Conservation (phyloP, 1,140 invertebrate species). For the Pogonognathellus flavescens region DNA sequence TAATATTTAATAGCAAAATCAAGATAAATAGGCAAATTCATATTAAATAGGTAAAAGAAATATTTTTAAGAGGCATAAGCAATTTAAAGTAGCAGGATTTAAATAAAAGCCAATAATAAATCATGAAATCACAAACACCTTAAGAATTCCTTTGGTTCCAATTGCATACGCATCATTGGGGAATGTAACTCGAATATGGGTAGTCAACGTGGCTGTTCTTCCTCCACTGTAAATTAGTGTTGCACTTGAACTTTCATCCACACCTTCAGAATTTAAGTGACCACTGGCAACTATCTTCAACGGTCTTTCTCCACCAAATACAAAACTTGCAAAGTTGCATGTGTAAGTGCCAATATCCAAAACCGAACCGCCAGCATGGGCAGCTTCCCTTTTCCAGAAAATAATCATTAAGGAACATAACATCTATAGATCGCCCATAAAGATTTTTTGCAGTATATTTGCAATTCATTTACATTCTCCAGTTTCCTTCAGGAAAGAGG, state of each 20-base stretch:
- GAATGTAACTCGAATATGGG: slow-evolving; percentile 73
- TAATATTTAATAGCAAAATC: too few species aligned
- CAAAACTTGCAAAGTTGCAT: slow-evolving; percentile 80
- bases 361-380: slow-evolving; percentile 81
- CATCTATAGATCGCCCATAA: neutral
- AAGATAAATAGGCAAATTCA: too few species aligned
- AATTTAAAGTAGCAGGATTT: too few species aligned
- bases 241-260: slow-evolving; percentile 77
- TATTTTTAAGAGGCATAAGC: too few species aligned
- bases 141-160: slow-evolving; percentile 79
- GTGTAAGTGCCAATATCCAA: slow-evolving; percentile 89
- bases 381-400: slow-evolving; percentile 31
- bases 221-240: slow-evolving; percentile 77
- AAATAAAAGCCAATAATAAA: too few species aligned
- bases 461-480: slow-evolving; percentile 57
- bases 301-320: slow-evolving; percentile 78
- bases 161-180: slow-evolving; percentile 78
- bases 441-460: neutral
- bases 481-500: slow-evolving; percentile 60
- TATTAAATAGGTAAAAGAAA: too few species aligned
- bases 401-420: neutral
- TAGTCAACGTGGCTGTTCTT: slow-evolving; percentile 77
- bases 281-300: slow-evolving; percentile 77
- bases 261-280: slow-evolving; percentile 77
- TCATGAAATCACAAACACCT: slow-evolving; percentile 69